These are phyloP conservation scores for Carassius carassius DNA, from an alignment of 2,113 vertebrate genomes.

Conservation along the genomic window DNA sequence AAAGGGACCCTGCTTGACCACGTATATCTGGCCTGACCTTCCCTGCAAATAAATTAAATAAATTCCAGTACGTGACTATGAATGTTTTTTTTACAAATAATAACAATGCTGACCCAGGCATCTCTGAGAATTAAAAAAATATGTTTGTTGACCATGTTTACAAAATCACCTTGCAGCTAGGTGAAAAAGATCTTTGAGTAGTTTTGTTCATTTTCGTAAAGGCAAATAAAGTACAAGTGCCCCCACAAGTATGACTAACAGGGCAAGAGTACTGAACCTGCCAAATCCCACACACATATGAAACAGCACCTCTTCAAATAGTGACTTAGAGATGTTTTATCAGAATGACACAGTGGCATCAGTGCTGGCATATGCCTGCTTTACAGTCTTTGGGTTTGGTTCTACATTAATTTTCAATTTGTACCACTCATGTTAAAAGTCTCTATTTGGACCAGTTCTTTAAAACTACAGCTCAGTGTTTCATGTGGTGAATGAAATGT, in stretches of 20 bases:
- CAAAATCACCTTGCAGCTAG: background rate
- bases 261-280: conserved; percentile 59
- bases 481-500: background rate
- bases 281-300: conserved; percentile 66
- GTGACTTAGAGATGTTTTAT: conserved; percentile 58
- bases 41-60: background rate
- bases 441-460: conserved; percentile 44
- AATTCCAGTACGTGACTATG: background rate
- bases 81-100: conserved; percentile 1
- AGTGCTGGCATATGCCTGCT: conserved; percentile 35
- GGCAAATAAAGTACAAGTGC: conserved; percentile 44
- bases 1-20: background rate
- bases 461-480: background rate
- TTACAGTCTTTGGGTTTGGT: conserved; percentile 28
- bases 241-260: conserved; percentile 67
- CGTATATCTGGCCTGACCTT: background rate
- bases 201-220: background rate
- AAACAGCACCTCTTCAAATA: conserved; percentile 61
- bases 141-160: background rate
- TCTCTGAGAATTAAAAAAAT: background rate
- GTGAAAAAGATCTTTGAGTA: conserved; percentile 1
- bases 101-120: background rate
- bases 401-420: background rate
- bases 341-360: conserved; percentile 53
- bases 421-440: conserved; percentile 38